These are phyloP conservation scores for Spondyliosoma cantharus DNA, from an alignment of 2,797 vertebrate species.

Conservation along the genomic window DNA sequence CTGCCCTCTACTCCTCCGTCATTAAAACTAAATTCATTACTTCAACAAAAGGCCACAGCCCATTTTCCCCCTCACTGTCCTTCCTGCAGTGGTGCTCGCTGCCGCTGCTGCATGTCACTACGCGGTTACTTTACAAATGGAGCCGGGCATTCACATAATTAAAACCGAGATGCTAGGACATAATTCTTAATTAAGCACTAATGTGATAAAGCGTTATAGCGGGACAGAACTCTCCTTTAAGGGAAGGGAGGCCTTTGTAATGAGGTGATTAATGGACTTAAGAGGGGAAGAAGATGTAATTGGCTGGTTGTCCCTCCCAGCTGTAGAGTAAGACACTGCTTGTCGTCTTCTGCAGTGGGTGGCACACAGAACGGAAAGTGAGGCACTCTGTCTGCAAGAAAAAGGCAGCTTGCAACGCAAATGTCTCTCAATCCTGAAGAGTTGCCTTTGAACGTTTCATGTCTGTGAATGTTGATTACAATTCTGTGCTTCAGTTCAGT, in stretches of 20 bases:
- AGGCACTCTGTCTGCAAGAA: conserved; percentile 28
- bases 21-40: conserved; percentile 84
- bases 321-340: conserved; percentile 56
- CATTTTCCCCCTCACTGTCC: conserved; percentile 44
- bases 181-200: conserved; percentile 94
- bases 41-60: conserved; percentile 69
- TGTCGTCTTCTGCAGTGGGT: conserved; percentile 36
- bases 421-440: not conserved
- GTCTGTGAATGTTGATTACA: not conserved
- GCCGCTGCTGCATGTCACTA: conserved; percentile 60
- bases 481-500: not conserved
- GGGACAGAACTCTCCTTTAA: conserved; percentile 83
- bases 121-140: conserved; percentile 84
- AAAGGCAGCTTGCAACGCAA: conserved; percentile 17
- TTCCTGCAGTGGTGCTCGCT: conserved; percentile 50
- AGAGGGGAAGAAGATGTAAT: conserved; percentile 84
- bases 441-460: not conserved
- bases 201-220: conserved; percentile 89
- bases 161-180: conserved; percentile 88
- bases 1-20: conserved; percentile 64
- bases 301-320: conserved; percentile 74
- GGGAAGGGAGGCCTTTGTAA: conserved; percentile 82
- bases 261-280: conserved; percentile 88
- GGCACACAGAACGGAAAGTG: conserved; percentile 31
- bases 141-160: conserved; percentile 86